Evolutionary conservation across 1,140 invertebrate species (phyloP).

Genomic region (Gonioctena quinquepunctata): DNA sequence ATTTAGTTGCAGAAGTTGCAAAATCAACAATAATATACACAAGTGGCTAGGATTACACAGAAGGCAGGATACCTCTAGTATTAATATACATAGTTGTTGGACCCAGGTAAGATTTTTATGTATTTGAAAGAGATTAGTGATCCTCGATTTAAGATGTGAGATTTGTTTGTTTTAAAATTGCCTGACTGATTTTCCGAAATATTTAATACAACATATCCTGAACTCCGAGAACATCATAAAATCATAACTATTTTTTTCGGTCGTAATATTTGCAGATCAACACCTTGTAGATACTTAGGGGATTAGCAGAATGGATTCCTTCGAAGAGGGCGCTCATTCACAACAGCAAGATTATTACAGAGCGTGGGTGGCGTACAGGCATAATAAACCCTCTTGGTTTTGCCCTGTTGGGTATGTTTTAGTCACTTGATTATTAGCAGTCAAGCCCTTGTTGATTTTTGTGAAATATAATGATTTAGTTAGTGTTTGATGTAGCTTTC

Average conservation of each 20-base stretch:
- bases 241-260: constrained; percentile 52
- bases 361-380: neutral
- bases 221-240: too few species aligned
- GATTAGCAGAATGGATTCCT: constrained; percentile 65
- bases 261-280: constrained; percentile 70
- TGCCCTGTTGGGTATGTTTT: constrained; percentile 6
- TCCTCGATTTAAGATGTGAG: too few species aligned
- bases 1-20: constrained; percentile 76
- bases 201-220: too few species aligned
- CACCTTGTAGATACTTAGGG: constrained; percentile 70
- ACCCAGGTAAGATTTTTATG: constrained; percentile 64
- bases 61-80: constrained; percentile 75
- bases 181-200: too few species aligned
- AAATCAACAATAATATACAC: constrained; percentile 82
- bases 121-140: too few species aligned
- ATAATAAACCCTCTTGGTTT: neutral
- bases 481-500: neutral
- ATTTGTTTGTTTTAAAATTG: too few species aligned
- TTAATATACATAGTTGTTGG: constrained; percentile 75
- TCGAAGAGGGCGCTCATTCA: neutral
- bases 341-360: neutral
- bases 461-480: neutral
- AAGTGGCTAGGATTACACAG: constrained; percentile 80
- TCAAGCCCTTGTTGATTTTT: constrained; percentile 28
- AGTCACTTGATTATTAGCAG: constrained; percentile 27